A percentile compares a stretch with the other conserved stretches of the same genome.
phyloP scores from a whole-genome alignment of 1,140 invertebrate species.

The Ceratosolen solmsi region DNA sequence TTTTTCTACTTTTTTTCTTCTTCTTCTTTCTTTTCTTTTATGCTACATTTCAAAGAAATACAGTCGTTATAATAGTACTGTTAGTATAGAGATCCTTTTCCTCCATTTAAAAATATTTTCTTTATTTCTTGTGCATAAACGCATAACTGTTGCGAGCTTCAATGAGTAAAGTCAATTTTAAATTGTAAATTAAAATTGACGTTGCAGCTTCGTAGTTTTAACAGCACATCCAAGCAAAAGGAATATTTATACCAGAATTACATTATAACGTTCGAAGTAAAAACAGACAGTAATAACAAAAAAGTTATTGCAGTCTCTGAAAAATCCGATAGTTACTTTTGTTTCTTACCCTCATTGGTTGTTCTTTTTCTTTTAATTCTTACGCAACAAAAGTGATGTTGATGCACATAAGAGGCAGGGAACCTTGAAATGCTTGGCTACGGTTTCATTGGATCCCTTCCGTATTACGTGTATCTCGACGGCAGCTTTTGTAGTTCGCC shows the following conservation, averaged over 20 bases:
- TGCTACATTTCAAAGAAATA: no score
- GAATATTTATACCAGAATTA: neutral
- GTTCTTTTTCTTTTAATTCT: neutral
- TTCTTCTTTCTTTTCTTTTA: no score
- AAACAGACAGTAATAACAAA: neutral
- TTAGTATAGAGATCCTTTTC: no score
- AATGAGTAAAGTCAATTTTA: neutral
- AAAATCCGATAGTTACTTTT: neutral
- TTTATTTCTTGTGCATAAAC: no score
- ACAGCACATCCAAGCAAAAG: neutral
- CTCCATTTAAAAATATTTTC: no score
- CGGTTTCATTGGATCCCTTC: neutral
- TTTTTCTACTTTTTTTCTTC: no score
- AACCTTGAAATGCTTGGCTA: conserved; percentile 4
- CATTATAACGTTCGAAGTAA: neutral
- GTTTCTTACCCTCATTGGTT: neutral
- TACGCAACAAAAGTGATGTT: neutral
- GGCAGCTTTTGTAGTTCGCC: neutral
- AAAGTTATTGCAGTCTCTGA: neutral
- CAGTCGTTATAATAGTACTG: no score
- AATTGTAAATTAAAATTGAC: neutral
- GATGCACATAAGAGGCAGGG: neutral
- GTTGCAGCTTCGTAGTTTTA: neutral
- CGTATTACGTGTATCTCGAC: neutral
- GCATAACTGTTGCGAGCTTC: no score